phyloP scores from a whole-genome alignment of 2,888 invertebrate genomes.

The Scaptomyza flava region DNA sequence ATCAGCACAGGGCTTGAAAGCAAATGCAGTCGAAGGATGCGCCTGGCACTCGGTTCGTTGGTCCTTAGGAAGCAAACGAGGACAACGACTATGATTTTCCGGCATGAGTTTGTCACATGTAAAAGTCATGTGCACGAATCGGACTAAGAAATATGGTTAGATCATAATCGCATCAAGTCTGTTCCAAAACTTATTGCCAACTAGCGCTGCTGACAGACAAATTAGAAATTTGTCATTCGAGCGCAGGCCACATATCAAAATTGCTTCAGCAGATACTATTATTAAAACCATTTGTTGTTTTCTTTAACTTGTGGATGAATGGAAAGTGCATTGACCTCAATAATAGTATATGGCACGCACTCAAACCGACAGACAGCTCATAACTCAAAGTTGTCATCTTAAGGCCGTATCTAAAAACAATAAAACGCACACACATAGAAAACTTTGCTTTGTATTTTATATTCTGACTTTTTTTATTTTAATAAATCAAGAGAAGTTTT shows the following conservation, averaged over 20 bases:
- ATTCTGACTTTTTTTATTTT: conserved; percentile 3
- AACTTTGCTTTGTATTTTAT: conserved; percentile 27
- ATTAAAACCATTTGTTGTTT: conserved; percentile 12
- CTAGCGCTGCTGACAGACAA: conserved; percentile 59
- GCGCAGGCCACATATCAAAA: conserved; percentile 21
- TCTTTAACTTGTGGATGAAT: not conserved
- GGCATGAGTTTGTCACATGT: conserved; percentile 55
- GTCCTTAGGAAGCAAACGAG: conserved; percentile 18
- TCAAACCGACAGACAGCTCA: conserved; percentile 45
- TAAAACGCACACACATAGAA: conserved; percentile 50
- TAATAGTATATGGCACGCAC: not conserved
- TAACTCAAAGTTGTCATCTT: conserved; percentile 74
- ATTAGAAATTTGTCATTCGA: conserved; percentile 67
- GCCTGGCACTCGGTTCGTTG: conserved; percentile 39
- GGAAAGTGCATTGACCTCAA: conserved; percentile 41
- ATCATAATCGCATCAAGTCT: conserved; percentile 60
- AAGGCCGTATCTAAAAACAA: conserved; percentile 66
- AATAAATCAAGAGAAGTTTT: conserved; percentile 62
- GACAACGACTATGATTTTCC: conserved; percentile 29
- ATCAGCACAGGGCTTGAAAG: conserved; percentile 23
- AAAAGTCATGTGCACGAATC: conserved; percentile 62
- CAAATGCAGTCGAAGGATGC: conserved; percentile 37
- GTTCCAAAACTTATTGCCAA: conserved; percentile 51
- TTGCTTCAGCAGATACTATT: conserved; percentile 16
- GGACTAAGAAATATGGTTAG: conserved; percentile 54